A percentile compares a stretch with the other conserved stretches of the same genome.
phyloP scores from a whole-genome alignment of 1,140 invertebrate species.

The Brachionus rotundiformis region DNA sequence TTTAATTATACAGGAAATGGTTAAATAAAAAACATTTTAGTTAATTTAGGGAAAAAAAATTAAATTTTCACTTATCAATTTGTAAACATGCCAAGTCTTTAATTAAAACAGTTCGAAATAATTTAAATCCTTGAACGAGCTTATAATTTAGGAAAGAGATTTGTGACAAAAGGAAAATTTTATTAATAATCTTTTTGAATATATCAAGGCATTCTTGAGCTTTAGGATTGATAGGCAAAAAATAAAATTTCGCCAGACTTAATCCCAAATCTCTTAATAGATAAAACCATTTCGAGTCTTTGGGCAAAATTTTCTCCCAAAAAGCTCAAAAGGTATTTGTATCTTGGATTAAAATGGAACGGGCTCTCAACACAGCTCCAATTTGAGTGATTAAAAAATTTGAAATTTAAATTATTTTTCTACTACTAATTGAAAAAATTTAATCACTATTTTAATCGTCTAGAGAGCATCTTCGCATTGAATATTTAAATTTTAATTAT shows the following conservation, averaged over 20 bases:
- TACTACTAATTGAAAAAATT: slow-evolving; percentile 1
- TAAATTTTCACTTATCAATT: no score
- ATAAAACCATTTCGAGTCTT: neutral
- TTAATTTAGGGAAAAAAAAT: no score
- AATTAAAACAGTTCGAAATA: neutral
- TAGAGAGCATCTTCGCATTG: neutral
- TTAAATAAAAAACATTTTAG: no score
- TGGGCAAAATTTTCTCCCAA: no score
- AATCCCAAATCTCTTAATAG: neutral
- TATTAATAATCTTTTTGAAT: neutral
- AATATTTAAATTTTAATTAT: slow-evolving; percentile 20
- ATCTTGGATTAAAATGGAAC: neutral
- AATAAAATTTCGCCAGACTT: neutral
- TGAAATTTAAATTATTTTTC: slow-evolving; percentile 11
- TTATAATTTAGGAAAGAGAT: no score
- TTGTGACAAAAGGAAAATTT: neutral
- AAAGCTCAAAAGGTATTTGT: neutral
- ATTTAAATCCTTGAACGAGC: neutral
- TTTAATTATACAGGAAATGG: neutral
- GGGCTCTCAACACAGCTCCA: neutral
- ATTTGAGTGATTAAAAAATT: neutral
- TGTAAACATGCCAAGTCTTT: neutral
- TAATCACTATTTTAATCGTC: slow-evolving; percentile 19
- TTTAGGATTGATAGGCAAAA: neutral
- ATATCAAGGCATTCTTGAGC: neutral